Base-by-base conservation (phyloP, 2,113 vertebrate species). In the Corapipo altera region DNA sequence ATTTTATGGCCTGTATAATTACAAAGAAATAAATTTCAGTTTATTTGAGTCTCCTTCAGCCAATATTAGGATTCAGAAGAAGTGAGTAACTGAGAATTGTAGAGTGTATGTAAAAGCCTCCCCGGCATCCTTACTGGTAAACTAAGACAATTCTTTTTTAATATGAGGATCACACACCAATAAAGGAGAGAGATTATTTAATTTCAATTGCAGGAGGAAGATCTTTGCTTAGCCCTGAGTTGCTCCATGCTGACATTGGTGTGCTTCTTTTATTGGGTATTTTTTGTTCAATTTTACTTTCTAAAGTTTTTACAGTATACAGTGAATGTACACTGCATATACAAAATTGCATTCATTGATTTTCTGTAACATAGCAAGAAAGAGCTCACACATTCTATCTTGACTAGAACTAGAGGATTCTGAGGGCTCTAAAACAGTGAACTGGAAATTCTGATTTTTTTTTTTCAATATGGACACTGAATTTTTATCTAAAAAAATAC, bases 1-100 rank as follows among this genome's bases (percentile, higher is more conserved):
- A 61, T 72, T 93, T 97, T 86, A 49, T 64, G 82, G 14, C 22
- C 37, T 89, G 28, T 86, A 55, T 86, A 87, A 93, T 90, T 85
- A 52, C 27, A 35, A 64, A 73, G 33, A 91, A 84, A 61, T 30
- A 75, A 33, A 27, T 69, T 57, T 84, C n/a, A 88, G 46, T 81
- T 86, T 91, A n/a, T n/a, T 69, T 90, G 11, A 8, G 37, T 67
- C 41, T 83, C 57, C 32, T 86, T 81, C 23, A 55, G 65, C n/a
- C 37, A 91, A 22, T 80, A 69, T 73, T 82, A 54, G 57, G 28
- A 70, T 77, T 30, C 35, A 75, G 61, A 74, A 81, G 37, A 81
- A 62, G 1, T 70, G 48, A 83, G 9, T 74, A 80, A 64, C 35
- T 23, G 39, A 59, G 37, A 90, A 67, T 17, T 30, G 4, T 57